Base-by-base conservation (phyloP, 2,888 invertebrate genomes). In the Drosophila niveifrons region DNA sequence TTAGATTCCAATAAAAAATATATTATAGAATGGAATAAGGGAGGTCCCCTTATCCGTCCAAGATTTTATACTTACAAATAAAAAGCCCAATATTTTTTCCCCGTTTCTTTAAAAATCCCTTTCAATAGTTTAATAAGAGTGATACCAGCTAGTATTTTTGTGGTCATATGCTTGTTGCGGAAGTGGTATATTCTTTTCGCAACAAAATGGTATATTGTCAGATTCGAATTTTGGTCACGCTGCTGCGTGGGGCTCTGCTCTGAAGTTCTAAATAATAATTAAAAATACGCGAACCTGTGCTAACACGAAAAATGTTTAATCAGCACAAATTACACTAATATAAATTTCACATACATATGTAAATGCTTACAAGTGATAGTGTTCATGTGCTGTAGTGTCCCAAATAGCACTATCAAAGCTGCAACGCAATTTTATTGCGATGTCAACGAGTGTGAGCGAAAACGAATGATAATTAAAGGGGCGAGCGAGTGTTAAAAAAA, bases 401-500 rank as follows among this genome's bases (percentile, higher is more conserved):
- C n/a, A 41, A 51, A 59, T 69, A 66, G 48, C 36, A 58, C 47
- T 76, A 72, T 78, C 74, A 78, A 75, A 56, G 64, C 61, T 84
- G 84, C 87, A 78, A 82, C 87, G 72, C 72, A 82, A 80, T 36
- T 36, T 36, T n/a, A 36, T 77, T 72, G 69, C 70, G 68, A 81
- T 76, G 82, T 74, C 74, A 76, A 85, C 81, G 81, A 85, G 76
- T 79, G 62, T 61, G 59, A 62, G 50, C 29, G 23, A 64, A 72
- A 64, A 56, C 76, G 76, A 71, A 62, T 61, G 29, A 51, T 41
- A 64, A 73, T 58, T n/a, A 36, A 4, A 36, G n/a, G 34, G 71
- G 68, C 85, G 85, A 74, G 68, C 82, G 85, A 79, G 81, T 79
- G 76, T 44, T 63, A 62, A 75, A 67, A 72, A 56, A 36, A 47